phyloP scores from a whole-genome alignment of 2,797 vertebrate genomes.

The Gambusia yucatana region DNA sequence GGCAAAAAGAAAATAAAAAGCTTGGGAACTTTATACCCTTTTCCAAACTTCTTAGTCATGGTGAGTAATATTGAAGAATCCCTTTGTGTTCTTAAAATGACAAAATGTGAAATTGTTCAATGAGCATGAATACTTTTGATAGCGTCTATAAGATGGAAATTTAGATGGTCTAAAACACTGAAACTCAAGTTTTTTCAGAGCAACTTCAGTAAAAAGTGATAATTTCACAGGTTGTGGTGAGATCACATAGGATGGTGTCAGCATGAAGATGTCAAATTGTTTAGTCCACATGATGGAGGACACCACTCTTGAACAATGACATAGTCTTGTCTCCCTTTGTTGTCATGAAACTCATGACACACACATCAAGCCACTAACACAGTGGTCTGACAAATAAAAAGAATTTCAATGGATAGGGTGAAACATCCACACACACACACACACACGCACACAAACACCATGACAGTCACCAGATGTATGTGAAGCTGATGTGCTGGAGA shows the following conservation, averaged over 20 bases:
- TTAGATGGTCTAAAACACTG: neutral
- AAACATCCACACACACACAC: neutral
- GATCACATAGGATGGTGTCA: neutral
- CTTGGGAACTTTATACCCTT: neutral
- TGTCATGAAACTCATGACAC: neutral
- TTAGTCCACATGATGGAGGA: neutral
- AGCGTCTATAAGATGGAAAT: neutral
- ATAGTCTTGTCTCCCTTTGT: neutral
- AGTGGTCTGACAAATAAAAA: neutral
- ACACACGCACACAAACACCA: neutral
- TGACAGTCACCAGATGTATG: neutral
- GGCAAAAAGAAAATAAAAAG: neutral
- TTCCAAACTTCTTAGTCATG: neutral
- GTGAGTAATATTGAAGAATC: neutral
- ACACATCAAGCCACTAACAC: neutral
- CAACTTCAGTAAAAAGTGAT: neutral
- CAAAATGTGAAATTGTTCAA: neutral
- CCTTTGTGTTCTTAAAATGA: neutral
- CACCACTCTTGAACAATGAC: neutral
- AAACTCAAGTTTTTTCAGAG: neutral
- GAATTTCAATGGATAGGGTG: neutral
- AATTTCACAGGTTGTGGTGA: neutral
- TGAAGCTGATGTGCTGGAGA: neutral
- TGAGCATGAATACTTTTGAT: neutral
- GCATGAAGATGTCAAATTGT: neutral